Conservation (phyloP, 2,888 invertebrate species). For the Siphonodentalium dalli region DNA sequence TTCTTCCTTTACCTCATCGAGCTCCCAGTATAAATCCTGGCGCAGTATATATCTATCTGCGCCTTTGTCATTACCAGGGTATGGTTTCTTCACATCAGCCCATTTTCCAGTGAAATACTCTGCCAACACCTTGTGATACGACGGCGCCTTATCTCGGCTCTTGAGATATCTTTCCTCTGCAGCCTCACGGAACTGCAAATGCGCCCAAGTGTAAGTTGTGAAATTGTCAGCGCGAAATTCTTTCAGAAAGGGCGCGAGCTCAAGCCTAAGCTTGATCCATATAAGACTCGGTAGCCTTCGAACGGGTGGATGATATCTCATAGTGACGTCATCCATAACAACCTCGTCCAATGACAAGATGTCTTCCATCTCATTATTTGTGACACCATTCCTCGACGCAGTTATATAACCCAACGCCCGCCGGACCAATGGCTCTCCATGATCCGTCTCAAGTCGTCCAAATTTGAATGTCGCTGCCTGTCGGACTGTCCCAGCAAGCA, state of each 20-base stretch:
- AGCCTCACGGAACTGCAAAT: constrained; percentile 72
- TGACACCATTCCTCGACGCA: constrained; percentile 79
- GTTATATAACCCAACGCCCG: constrained; percentile 76
- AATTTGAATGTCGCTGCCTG: constrained; percentile 48
- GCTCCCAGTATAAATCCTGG: constrained; percentile 49
- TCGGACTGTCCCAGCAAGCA: constrained; percentile 46
- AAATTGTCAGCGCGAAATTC: constrained; percentile 45
- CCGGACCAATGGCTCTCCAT: constrained; percentile 55
- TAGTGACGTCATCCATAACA: constrained; percentile 45
- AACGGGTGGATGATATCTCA: constrained; percentile 32
- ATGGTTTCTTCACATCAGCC: constrained; percentile 48
- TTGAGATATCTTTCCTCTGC: constrained; percentile 72
- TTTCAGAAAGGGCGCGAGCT: constrained; percentile 40
- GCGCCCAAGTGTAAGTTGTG: constrained; percentile 72
- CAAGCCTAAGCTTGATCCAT: constrained; percentile 49
- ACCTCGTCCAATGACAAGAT: constrained; percentile 63
- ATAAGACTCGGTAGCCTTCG: constrained; percentile 53
- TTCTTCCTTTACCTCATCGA: too few species aligned
- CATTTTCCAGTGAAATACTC: constrained; percentile 61
- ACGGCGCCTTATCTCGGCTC: constrained; percentile 57
- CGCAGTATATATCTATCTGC: constrained; percentile 35
- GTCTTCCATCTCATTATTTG: constrained; percentile 81
- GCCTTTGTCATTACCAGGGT: constrained; percentile 42
- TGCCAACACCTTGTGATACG: constrained; percentile 60
- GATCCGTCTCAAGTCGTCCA: constrained; percentile 53